phyloP scores from a whole-genome alignment of 2,113 vertebrate genomes.

The Phycodurus eques region DNA sequence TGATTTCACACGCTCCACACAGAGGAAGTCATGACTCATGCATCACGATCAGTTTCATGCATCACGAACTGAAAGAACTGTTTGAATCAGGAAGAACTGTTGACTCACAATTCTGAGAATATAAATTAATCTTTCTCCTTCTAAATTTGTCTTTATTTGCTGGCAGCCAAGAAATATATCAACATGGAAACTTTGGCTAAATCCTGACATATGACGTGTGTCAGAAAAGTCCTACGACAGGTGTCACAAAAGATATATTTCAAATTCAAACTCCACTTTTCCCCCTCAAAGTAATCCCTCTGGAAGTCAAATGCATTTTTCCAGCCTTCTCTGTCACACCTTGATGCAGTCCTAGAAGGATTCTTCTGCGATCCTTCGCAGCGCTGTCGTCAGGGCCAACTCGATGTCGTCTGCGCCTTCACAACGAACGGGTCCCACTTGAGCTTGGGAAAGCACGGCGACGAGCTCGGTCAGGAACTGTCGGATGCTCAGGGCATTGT shows the following conservation, averaged over 20 bases:
- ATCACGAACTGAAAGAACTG: neutral
- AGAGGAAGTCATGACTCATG: slow-evolving; percentile 51
- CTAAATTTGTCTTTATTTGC: slow-evolving; percentile 5
- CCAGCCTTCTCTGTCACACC: too few species aligned
- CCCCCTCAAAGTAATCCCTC: neutral
- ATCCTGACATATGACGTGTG: neutral
- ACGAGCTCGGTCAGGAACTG: neutral
- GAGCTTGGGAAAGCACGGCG: too few species aligned
- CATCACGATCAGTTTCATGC: slow-evolving; percentile 28
- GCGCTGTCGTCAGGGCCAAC: neutral
- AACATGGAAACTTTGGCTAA: neutral
- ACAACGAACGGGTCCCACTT: too few species aligned
- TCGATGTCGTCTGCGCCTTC: neutral
- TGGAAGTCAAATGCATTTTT: too few species aligned
- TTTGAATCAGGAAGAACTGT: neutral
- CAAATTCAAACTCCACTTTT: neutral
- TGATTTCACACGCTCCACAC: slow-evolving; percentile 16
- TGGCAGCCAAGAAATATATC: neutral
- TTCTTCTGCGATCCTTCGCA: too few species aligned
- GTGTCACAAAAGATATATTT: neutral
- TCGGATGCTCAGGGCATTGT: neutral
- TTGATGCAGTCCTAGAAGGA: too few species aligned
- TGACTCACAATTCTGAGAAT: neutral
- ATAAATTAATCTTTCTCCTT: neutral
- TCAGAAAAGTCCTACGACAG: neutral